These are phyloP conservation scores for Dendroctonus valens DNA, from an alignment of 1,140 invertebrate species.

Conservation along the genomic window DNA sequence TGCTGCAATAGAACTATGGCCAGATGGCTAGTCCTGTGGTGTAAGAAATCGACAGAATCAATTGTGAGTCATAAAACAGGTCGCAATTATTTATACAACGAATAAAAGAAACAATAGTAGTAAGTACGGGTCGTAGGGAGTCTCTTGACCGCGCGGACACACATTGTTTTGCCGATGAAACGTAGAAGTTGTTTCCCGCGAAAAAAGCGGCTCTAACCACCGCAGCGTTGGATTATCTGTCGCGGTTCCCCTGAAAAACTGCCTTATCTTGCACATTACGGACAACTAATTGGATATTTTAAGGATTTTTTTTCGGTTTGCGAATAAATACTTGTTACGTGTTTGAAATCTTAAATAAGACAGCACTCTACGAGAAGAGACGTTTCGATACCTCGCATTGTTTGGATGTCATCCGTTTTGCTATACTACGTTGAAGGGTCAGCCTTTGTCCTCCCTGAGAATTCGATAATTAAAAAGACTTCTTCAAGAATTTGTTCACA, in stretches of 20 bases:
- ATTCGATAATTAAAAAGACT: constrained; percentile 13
- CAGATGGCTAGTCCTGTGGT: constrained; percentile 17
- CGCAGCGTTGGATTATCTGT: constrained; percentile 44
- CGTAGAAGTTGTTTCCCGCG: constrained; percentile 44
- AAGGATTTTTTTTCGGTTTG: constrained; percentile 44
- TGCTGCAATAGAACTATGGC: not conserved
- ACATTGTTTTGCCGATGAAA: constrained; percentile 44
- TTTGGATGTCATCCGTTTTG: constrained; percentile 16
- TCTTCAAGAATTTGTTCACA: too few species aligned
- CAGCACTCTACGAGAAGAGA: constrained; percentile 31
- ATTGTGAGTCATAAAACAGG: constrained; percentile 50
- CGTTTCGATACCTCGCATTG: constrained; percentile 31
- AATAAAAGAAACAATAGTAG: constrained; percentile 50
- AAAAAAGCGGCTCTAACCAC: constrained; percentile 47
- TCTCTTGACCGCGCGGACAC: constrained; percentile 44
- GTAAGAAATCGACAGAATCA: constrained; percentile 46
- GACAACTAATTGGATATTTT: constrained; percentile 47
- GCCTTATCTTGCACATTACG: constrained; percentile 47
- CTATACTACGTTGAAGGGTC: constrained; percentile 2
- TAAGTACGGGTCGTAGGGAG: constrained; percentile 46
- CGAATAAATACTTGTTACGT: constrained; percentile 45
- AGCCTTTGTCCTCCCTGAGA: not conserved
- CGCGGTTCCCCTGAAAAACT: constrained; percentile 42
- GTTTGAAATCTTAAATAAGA: constrained; percentile 44
- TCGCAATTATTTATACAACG: constrained; percentile 49